These are phyloP conservation scores for Diceros bicornis DNA, from an alignment of 2,797 vertebrate species.

Conservation along the genomic window DNA sequence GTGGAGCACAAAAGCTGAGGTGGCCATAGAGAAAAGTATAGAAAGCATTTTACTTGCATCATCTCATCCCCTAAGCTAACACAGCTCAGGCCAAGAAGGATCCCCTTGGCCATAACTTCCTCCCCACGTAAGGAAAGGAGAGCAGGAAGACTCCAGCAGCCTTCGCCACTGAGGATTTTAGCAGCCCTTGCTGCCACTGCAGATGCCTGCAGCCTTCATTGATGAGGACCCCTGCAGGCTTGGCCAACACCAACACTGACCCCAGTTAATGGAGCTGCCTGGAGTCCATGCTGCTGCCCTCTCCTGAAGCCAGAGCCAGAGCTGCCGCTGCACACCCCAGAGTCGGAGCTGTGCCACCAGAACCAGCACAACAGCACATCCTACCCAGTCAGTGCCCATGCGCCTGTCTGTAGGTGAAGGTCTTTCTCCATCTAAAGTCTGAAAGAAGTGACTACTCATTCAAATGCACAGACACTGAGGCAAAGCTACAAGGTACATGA, in stretches of 20 bases:
- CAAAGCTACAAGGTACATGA: not conserved
- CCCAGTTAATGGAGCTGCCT: not conserved
- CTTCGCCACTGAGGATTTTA: too few relatives aligned
- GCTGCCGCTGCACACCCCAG: not conserved
- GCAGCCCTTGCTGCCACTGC: not conserved
- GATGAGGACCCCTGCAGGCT: not conserved
- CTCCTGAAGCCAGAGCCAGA: not conserved
- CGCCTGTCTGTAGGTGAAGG: too few relatives aligned
- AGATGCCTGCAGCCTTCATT: not conserved
- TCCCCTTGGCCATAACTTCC: not conserved
- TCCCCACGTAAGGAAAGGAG: not conserved
- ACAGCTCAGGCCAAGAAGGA: not conserved
- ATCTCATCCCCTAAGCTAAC: not conserved
- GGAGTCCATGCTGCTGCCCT: not conserved
- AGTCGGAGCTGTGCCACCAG: not conserved
- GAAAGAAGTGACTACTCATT: not conserved
- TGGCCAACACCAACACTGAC: not conserved
- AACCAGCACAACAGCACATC: not conserved
- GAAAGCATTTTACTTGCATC: not conserved
- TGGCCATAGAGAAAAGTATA: not conserved
- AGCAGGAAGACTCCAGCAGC: not conserved
- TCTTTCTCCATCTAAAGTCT: not conserved
- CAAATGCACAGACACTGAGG: not conserved
- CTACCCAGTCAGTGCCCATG: not conserved
- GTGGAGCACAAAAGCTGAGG: not conserved